Evolutionary conservation across 2,797 vertebrate species (phyloP).

Genomic region (Scyliorhinus canicula): DNA sequence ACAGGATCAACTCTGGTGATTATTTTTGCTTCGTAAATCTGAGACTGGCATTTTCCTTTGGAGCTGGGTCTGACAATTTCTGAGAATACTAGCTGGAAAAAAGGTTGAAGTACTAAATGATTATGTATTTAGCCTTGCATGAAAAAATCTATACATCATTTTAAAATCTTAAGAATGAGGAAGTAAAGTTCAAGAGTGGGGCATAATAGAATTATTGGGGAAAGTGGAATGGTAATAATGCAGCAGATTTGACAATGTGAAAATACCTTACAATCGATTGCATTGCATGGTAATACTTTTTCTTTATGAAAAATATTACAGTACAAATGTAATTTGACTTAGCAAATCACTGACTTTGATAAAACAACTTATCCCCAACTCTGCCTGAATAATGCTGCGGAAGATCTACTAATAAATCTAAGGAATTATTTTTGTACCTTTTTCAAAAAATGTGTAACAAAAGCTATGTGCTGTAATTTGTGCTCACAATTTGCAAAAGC

Average conservation of each 20-base stretch:
- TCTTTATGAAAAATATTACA: not conserved
- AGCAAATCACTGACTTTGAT: not conserved
- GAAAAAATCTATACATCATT: not conserved
- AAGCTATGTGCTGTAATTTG: not conserved
- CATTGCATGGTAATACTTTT: not conserved
- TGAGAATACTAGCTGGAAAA: not conserved
- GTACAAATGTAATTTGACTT: constrained; percentile 6
- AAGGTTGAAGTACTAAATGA: not conserved
- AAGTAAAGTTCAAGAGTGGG: not conserved
- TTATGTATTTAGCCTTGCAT: not conserved
- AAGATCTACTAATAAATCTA: not conserved
- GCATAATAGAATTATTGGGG: not conserved
- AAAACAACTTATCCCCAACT: not conserved
- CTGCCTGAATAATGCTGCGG: not conserved
- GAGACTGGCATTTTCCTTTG: not conserved
- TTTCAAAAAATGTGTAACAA: not conserved
- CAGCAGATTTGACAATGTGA: not conserved
- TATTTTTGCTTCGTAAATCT: not conserved
- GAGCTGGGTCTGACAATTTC: not conserved
- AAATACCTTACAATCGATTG: not conserved
- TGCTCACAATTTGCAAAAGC: not conserved
- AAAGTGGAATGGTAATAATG: not conserved
- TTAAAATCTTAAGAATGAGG: not conserved
- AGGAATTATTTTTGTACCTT: not conserved
- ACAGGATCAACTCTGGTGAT: not conserved